Conservation (phyloP, 1,140 invertebrate species). For the Drosophila arizonae region DNA sequence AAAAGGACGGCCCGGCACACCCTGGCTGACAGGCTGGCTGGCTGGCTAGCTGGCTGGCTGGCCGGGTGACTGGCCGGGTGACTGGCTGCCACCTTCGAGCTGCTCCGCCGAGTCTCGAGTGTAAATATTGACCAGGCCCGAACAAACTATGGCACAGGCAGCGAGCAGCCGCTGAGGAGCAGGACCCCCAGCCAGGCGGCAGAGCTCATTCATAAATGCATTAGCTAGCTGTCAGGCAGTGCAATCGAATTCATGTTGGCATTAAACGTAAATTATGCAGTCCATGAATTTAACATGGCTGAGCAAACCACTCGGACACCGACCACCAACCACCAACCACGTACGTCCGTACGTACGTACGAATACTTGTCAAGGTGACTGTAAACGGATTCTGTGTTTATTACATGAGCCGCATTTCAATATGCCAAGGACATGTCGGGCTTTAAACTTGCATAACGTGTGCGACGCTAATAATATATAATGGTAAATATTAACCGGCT, state of each 20-base stretch:
- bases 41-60: not conserved
- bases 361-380: conserved; percentile 47
- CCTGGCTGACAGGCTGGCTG: not conserved
- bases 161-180: not conserved
- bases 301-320: conserved; percentile 40
- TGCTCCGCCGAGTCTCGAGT: conserved; percentile 16
- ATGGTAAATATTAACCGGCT: not conserved
- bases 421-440: conserved; percentile 33
- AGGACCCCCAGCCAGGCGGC: not conserved
- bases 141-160: conserved; percentile 1
- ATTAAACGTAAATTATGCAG: conserved; percentile 53
- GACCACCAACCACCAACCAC: conserved; percentile 14
- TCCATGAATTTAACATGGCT: conserved; percentile 52
- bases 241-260: conserved; percentile 54
- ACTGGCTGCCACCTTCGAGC: not conserved
- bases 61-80: too few species aligned
- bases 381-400: conserved; percentile 46
- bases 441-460: conserved; percentile 13
- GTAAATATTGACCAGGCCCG: conserved; percentile 46
- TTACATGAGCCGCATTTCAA: conserved; percentile 44
- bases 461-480: conserved; percentile 34
- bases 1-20: conserved; percentile 22
- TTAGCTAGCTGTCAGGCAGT: conserved; percentile 44
- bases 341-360: not conserved
- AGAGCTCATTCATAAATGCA: conserved; percentile 53